Percentiles rank a stretch among this genome's conserved stretches.
phyloP scores from a whole-genome alignment of 2,888 invertebrate species.

The Microctonus brassicae region DNA sequence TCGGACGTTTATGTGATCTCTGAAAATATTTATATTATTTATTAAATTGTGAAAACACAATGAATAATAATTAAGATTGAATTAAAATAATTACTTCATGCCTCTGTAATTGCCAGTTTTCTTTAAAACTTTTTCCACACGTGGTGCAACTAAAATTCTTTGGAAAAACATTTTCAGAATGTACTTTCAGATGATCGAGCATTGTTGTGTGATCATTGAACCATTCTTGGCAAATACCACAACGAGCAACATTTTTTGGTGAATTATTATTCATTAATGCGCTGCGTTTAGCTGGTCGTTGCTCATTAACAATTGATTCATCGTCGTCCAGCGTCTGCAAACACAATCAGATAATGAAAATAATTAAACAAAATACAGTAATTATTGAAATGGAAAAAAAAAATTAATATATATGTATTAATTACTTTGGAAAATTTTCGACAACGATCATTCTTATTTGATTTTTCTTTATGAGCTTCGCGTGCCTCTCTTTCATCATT shows the following conservation, averaged over 20 bases:
- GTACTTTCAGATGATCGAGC: constrained; percentile 59
- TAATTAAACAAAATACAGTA: neutral
- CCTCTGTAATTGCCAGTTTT: constrained; percentile 60
- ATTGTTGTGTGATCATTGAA: constrained; percentile 62
- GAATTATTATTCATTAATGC: constrained; percentile 40
- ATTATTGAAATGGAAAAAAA: neutral
- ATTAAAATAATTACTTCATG: constrained; percentile 54
- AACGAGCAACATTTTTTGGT: constrained; percentile 57
- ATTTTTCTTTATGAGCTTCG: constrained; percentile 56
- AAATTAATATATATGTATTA: too few relatives aligned
- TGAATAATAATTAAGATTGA: neutral
- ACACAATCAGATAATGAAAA: neutral
- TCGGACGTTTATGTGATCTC: constrained; percentile 56
- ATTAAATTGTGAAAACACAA: constrained; percentile 5
- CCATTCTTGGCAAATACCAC: constrained; percentile 60
- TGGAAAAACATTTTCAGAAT: constrained; percentile 54
- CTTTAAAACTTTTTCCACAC: constrained; percentile 61
- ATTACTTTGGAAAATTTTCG: constrained; percentile 54
- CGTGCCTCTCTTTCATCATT: constrained; percentile 61
- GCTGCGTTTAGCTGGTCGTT: constrained; percentile 49
- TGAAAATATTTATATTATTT: constrained; percentile 31
- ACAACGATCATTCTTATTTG: constrained; percentile 44
- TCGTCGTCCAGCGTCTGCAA: constrained; percentile 52
- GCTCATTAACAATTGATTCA: constrained; percentile 45
- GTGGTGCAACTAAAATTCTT: constrained; percentile 56